Evolutionary conservation across 2,113 vertebrate genomes (phyloP), one percentile per base, ranked within the genome.

Genomic region (Ameiurus melas): DNA sequence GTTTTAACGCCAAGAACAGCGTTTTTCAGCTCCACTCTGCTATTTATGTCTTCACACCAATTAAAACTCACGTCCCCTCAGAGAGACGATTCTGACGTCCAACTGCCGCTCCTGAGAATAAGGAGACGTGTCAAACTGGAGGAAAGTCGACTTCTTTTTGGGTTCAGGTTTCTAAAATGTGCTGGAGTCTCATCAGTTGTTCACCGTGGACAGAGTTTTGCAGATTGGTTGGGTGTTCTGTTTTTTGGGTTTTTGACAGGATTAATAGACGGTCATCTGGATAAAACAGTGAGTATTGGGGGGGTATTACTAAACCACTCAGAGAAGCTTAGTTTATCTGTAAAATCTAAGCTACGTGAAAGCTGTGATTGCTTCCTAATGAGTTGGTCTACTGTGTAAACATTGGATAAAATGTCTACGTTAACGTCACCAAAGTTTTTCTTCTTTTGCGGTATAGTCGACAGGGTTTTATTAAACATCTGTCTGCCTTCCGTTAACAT

Each of bases 31-130:
- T 85, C 73, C 78, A 86, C 89, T 77, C 83, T 82, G 77, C 85
- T 87, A 85, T 90, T 87, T 88, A 87, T 85, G 87, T 90, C 88
- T 90, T 90, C 84, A 90, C 86, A 90, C 91, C 91, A 91, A 91
- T 92, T 91, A 92, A 89, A 90, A 83, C 81, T 62, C 55, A 20
- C 39, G 66, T 90, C 85, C 88, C 57, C 27, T 60, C 66, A 51
- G 43, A 84, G 58, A 58, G 64, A 84, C 33, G 55, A 73, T 66
- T 51, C 58, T 66, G 80, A 89, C 81, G 70, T 62, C 64, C 71
- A 55, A 58, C 86, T 51, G 89, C 70, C 33, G 71, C 71, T 82
- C 33, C 19, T 17, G 85, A 87, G 88, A 66, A 83, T 71, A 55
- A 85, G 51, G n/a, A 70, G 60, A 79, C 22, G 82, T 33, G 43